Percentiles rank a stretch among this genome's conserved stretches.
phyloP scores from a whole-genome alignment of 2,113 vertebrate genomes.

The Uropsilus gracilis region DNA sequence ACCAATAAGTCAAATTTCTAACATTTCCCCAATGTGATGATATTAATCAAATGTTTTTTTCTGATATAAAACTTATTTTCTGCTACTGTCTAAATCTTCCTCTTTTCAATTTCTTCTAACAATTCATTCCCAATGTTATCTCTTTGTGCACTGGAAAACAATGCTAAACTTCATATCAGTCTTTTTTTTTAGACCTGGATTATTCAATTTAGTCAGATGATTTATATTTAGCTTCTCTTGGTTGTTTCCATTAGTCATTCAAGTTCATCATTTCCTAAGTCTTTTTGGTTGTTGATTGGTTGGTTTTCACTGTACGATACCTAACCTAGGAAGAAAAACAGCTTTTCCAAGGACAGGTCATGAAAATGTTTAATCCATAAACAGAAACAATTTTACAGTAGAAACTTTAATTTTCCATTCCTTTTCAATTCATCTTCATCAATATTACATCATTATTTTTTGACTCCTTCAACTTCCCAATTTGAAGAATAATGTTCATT shows the following conservation, averaged over 20 bases:
- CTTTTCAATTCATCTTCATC: background rate
- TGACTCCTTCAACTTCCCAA: background rate
- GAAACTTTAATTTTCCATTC: background rate
- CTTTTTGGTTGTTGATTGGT: slow-evolving; percentile 35
- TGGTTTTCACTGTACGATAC: slow-evolving; percentile 45
- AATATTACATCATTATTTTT: background rate
- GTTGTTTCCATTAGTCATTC: slow-evolving; percentile 69
- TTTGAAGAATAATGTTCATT: background rate
- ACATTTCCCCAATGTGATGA: background rate
- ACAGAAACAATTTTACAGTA: background rate
- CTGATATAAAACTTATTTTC: slow-evolving; percentile 31
- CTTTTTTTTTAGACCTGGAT: slow-evolving; percentile 61
- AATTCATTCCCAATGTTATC: slow-evolving; percentile 31
- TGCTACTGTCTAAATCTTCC: slow-evolving; percentile 50
- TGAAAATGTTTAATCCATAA: background rate
- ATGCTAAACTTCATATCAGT: background rate
- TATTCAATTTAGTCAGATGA: slow-evolving; percentile 29
- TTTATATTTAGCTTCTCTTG: slow-evolving; percentile 70
- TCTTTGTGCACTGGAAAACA: background rate
- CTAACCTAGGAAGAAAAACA: slow-evolving; percentile 12
- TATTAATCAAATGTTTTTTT: slow-evolving; percentile 26
- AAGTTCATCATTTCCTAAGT: slow-evolving; percentile 32
- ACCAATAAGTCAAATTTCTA: background rate
- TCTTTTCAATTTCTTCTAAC: slow-evolving; percentile 26
- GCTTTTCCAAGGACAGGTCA: background rate